phyloP scores from a whole-genome alignment of 2,113 vertebrate genomes.

The Myotis davidii region DNA sequence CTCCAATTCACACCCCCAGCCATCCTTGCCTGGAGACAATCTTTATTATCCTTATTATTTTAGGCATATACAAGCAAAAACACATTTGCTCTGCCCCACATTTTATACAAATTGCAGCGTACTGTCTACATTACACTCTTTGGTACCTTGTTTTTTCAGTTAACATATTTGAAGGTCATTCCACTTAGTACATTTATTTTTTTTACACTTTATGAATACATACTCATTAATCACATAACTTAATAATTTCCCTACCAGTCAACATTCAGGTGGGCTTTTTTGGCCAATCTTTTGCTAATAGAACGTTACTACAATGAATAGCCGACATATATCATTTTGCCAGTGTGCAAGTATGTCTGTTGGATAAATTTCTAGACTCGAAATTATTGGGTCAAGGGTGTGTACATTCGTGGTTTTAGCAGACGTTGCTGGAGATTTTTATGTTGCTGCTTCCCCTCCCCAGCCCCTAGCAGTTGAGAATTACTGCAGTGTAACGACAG shows the following conservation, averaged over 20 bases:
- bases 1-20: neutral
- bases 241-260: neutral
- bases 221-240: neutral
- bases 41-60: neutral
- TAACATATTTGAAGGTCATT: neutral
- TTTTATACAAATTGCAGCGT: neutral
- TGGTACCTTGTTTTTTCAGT: neutral
- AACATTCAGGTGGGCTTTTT: neutral
- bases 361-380: neutral
- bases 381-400: neutral
- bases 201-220: neutral
- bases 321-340: neutral
- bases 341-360: neutral
- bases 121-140: neutral
- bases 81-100: neutral
- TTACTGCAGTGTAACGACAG: neutral
- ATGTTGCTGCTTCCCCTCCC: neutral
- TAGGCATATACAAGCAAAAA: neutral
- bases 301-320: neutral
- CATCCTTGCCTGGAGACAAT: neutral
- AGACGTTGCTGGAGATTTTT: neutral
- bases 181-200: neutral
- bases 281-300: neutral
- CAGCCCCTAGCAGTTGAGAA: neutral
- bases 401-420: neutral